A percentile compares a stretch with the other conserved stretches of the same genome.
These are phyloP conservation scores for Orthosia gracilis DNA, from an alignment of 2,888 invertebrate genomes.

Conservation along the genomic window DNA sequence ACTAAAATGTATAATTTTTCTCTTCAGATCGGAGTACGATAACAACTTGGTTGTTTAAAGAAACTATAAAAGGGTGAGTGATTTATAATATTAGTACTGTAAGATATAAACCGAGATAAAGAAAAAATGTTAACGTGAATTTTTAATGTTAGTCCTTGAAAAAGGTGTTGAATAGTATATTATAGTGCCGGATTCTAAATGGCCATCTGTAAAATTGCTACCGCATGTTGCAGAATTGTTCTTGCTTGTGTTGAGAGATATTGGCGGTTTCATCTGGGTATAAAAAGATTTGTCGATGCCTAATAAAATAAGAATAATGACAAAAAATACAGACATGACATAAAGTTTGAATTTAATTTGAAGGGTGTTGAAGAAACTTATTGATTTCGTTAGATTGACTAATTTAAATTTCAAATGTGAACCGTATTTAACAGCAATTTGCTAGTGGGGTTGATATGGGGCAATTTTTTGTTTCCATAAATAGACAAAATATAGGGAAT, in stretches of 20 bases:
- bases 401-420: too few species aligned
- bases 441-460: too few species aligned
- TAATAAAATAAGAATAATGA: background rate
- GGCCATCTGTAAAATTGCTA: conserved; percentile 41
- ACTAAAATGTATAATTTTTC: conserved; percentile 28
- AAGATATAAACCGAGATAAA: conserved; percentile 22
- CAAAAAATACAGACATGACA: too few species aligned
- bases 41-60: conserved; percentile 38
- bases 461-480: too few species aligned
- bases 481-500: background rate
- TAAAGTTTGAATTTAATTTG: too few species aligned
- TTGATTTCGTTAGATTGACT: too few species aligned
- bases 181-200: conserved; percentile 33
- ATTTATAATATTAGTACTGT: conserved; percentile 36
- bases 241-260: conserved; percentile 6
- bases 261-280: conserved; percentile 9
- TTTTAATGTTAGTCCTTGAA: conserved; percentile 34
- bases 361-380: too few species aligned
- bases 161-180: conserved; percentile 32
- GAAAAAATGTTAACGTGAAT: conserved; percentile 12
- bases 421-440: too few species aligned
- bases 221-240: conserved; percentile 22
- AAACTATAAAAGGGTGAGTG: conserved; percentile 53
- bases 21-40: conserved; percentile 51
- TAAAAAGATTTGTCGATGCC: background rate